Conservation (phyloP, 2,113 vertebrate genomes). For the Melanocharis versteri region DNA sequence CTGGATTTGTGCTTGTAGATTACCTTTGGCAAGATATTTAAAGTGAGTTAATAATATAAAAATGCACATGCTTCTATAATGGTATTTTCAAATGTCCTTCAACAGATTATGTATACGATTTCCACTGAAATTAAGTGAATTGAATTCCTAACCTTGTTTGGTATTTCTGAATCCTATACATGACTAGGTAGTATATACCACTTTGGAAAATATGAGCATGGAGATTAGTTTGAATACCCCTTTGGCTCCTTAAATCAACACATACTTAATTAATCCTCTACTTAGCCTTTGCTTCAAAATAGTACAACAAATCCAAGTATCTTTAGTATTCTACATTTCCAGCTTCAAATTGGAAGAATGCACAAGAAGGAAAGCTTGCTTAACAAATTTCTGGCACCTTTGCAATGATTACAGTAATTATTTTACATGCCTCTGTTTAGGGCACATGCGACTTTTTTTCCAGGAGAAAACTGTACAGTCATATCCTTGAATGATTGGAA, state of each 20-base stretch:
- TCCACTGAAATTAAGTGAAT: background rate
- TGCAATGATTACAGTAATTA: background rate
- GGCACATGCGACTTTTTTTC: no score
- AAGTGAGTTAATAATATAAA: background rate
- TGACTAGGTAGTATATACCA: background rate
- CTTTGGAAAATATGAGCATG: background rate
- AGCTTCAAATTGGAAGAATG: background rate
- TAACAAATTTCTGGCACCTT: background rate
- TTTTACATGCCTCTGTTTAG: background rate
- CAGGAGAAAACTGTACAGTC: background rate
- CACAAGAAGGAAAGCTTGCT: background rate
- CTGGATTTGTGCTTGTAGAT: background rate
- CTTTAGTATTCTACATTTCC: background rate
- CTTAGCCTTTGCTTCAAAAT: background rate
- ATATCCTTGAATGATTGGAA: background rate
- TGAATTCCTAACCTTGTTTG: background rate
- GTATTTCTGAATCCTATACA: background rate
- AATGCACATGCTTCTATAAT: background rate
- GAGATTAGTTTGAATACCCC: background rate
- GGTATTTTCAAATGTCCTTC: background rate
- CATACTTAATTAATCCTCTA: background rate
- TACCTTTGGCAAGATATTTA: background rate
- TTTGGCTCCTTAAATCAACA: background rate
- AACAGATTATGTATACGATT: background rate
- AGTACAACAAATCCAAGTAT: background rate